Evolutionary conservation across 1,140 invertebrate species (phyloP).

Genomic region (Ips typographus): DNA sequence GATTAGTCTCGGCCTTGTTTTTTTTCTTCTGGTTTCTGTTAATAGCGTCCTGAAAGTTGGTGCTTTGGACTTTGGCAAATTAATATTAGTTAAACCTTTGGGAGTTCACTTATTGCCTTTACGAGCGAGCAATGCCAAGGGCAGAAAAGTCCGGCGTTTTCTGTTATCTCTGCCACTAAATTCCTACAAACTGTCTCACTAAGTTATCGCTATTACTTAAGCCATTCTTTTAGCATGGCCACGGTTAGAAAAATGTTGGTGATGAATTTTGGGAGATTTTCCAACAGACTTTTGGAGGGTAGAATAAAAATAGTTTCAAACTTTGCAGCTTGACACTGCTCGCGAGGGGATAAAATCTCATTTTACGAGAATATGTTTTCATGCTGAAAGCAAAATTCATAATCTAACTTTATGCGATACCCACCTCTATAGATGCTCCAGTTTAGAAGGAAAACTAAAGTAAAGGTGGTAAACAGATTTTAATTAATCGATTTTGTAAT

Average conservation of each 20-base stretch:
- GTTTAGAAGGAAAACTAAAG: too few species aligned
- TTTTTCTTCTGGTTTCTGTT: too few species aligned
- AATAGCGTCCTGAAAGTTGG: too few species aligned
- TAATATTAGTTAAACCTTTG: too few species aligned
- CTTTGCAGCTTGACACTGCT: neutral
- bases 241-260: conserved; percentile 5
- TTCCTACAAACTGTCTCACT: conserved; percentile 6
- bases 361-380: neutral
- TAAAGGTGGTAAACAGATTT: too few species aligned
- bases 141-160: neutral
- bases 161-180: conserved; percentile 6
- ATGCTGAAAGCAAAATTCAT: neutral
- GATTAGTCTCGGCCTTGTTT: too few species aligned
- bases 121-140: neutral
- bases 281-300: neutral
- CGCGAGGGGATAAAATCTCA: neutral
- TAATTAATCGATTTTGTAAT: too few species aligned
- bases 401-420: neutral
- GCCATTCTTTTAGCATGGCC: neutral
- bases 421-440: neutral
- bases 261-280: neutral
- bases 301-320: conserved; percentile 1
- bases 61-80: too few species aligned
- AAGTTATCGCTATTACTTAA: conserved; percentile 12
- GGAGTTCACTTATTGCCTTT: too few species aligned